Evolutionary conservation across 2,797 vertebrate species (phyloP).

Genomic region (Clarias laeviceps): DNA sequence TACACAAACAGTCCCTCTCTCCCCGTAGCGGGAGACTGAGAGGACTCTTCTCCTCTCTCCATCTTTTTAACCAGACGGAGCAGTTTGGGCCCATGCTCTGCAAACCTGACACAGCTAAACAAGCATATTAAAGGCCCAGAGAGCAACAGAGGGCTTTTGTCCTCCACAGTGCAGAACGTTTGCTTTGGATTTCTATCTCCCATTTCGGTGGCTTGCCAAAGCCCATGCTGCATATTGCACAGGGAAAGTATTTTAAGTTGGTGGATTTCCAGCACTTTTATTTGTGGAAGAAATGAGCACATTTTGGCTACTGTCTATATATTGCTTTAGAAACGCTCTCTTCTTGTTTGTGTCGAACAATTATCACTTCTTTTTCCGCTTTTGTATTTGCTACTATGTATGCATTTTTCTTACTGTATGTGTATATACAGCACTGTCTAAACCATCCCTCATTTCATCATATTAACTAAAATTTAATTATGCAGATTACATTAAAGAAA

Average conservation of each 20-base stretch:
- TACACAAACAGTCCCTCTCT: constrained; percentile 70
- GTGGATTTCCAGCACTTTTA: constrained; percentile 38
- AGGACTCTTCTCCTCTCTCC: constrained; percentile 61
- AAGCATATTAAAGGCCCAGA: constrained; percentile 71
- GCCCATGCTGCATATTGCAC: constrained; percentile 41
- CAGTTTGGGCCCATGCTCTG: constrained; percentile 73
- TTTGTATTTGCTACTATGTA: neutral
- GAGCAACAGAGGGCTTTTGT: constrained; percentile 74
- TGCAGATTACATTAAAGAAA: too few species aligned
- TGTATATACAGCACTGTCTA: too few species aligned
- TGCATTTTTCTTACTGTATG: neutral
- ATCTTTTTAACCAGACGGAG: constrained; percentile 55
- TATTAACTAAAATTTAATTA: too few species aligned
- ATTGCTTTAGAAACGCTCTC: constrained; percentile 1
- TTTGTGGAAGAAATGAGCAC: constrained; percentile 45
- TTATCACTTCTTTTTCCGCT: neutral
- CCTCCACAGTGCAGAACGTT: constrained; percentile 65
- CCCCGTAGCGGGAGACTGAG: constrained; percentile 61
- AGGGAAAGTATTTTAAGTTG: constrained; percentile 43
- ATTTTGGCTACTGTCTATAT: constrained; percentile 43
- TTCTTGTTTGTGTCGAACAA: constrained; percentile 9
- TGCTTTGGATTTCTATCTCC: constrained; percentile 64
- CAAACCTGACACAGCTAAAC: constrained; percentile 69
- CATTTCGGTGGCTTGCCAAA: constrained; percentile 68
- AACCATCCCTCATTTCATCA: too few species aligned